Base-by-base conservation (phyloP, 2,888 invertebrate species). In the Stomorhina lunata region DNA sequence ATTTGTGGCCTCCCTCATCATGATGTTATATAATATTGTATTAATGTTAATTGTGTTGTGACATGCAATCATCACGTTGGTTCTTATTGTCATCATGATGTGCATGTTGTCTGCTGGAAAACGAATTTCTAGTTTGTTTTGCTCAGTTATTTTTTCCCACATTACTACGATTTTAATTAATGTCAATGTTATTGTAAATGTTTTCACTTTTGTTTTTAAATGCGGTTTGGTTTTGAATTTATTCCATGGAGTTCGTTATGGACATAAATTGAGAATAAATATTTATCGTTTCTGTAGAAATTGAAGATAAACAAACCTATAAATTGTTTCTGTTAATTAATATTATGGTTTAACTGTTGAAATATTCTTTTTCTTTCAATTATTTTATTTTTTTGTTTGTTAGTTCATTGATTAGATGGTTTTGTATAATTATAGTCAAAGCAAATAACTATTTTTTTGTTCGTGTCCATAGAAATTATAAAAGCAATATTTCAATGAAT, bases 41-140 rank as follows among this genome's bases (percentile, higher is more conserved):
- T 77, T 77, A 65, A 72, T 81, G 77, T 66, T 81, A 72, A 81
- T 81, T 81, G 71, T 66, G 77, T 66, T 48, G 59, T 66, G 81
- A 66, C 81, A 81, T 81, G 81, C 81, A 77, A 77, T 72, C 81
- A 61, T 72, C 65, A 77, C 27, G 17, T 32, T 69, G 61, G 77
- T 71, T 76, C 50, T 75, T 75, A 57, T 63, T 65, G 69, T 71
- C 66, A 72, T 55, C 71, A 55, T 43, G 34, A 65, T 50, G 7
- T 34, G 27, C 37, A 6, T n/a, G n/a, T 25, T 53, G 43, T 6
- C 37, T 48, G 43, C 20, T 22, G 55, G 27, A 55, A 66, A 59
- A n/a, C n/a, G n/a, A n/a, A 53, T 59, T 66, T 17, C 25, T n/a
- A 59, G n/a, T 61, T 34, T 22, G 9, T 57, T 55, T 17, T 25